Base-by-base conservation (phyloP, 2,113 vertebrate genomes). In the Cinclus mexicanus region DNA sequence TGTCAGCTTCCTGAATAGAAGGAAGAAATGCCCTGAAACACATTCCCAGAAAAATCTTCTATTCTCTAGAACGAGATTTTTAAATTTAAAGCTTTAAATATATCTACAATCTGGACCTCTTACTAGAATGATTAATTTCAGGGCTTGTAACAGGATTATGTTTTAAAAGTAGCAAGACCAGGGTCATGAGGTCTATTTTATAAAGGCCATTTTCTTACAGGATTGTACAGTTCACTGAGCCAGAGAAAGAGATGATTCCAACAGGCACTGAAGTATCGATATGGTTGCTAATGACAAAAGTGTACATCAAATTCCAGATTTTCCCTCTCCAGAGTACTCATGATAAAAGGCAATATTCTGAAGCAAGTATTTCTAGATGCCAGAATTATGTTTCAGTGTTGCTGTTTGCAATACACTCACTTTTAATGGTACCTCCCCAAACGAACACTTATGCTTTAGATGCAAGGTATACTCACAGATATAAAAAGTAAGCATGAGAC, bases 361-460 rank as follows among this genome's bases (percentile, higher is more conserved):
- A 89, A 94, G 88, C 80, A 90, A 81, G 46, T 93, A 82, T 78
- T 88, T 82, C n/a, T 70, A 65, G 83, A 92, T 88, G 47, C 56
- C 70, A 83, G 80, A 87, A 78, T 55, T 81, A 70, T 39, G 12
- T 86, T 87, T 95, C 83, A 41, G 76, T 94, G 53, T 33, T 74
- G 50, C 87, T 60, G 29, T 47, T 94, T 89, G 89, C 80, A 96
- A 80, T 74, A 78, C 16, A 18, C 78, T 92, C 75, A 29, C 81
- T 94, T 94, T 76, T 94, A 88, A 87, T 91, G 71, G 75, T 71
- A 82, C 87, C 23, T 93, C 80, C 92, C 56, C 68, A 96, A 97
- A 95, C 41, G 55, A 72, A 86, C 86, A 89, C 74, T 87, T 87
- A 75, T 52, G 56, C 90, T 89, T 76, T 79, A 89, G 85, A 92